Conservation (phyloP, 2,797 vertebrate genomes). For the Danio choprae region DNA sequence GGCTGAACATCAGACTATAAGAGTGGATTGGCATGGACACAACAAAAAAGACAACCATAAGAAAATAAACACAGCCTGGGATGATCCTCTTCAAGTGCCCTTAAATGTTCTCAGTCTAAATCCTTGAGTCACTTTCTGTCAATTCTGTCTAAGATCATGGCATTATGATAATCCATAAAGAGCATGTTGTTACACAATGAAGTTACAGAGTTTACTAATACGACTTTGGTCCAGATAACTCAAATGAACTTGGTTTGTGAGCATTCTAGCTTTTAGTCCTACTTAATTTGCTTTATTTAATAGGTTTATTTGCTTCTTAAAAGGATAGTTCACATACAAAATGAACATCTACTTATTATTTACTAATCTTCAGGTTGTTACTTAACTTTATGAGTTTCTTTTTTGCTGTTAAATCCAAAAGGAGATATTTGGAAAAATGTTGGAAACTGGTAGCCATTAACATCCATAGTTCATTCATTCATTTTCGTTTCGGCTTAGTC, state of each 20-base stretch:
- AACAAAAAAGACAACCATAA: neutral
- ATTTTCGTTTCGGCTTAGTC: no score
- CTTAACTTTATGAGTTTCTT: no score
- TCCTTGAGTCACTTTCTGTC: neutral
- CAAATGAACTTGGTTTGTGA: slow-evolving; percentile 10
- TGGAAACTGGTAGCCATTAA: no score
- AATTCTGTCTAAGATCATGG: neutral
- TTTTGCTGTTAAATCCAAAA: no score
- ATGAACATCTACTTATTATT: no score
- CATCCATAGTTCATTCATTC: no score
- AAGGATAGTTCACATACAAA: neutral
- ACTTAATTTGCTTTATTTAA: neutral
- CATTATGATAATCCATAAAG: slow-evolving; percentile 29
- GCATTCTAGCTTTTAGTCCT: neutral
- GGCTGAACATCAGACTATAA: neutral
- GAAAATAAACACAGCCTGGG: neutral
- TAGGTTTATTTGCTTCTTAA: neutral
- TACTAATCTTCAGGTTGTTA: no score
- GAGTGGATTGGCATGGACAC: neutral
- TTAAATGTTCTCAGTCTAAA: neutral
- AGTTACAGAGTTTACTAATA: neutral
- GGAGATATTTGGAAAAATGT: no score
- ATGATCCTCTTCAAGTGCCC: neutral
- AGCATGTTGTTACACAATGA: slow-evolving; percentile 1
- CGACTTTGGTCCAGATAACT: neutral